phyloP scores from a whole-genome alignment of 1,140 invertebrate species.

The Zophobas morio region DNA sequence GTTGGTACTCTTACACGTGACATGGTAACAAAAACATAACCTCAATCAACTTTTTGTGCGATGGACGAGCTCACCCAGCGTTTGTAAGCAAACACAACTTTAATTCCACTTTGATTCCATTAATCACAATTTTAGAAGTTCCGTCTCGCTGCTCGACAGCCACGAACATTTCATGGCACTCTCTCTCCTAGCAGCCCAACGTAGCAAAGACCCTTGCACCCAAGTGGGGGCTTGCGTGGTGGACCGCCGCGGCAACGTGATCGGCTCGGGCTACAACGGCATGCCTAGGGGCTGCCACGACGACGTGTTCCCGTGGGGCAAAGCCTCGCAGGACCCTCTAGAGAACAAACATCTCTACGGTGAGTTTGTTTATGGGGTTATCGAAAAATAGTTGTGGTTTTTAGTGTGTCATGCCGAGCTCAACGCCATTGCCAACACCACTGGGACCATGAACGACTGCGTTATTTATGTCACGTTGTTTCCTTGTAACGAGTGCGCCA shows the following conservation, averaged over 20 bases:
- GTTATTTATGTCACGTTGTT: constrained; percentile 81
- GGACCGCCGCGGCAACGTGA: constrained; percentile 89
- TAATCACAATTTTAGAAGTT: constrained; percentile 55
- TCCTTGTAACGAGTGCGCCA: constrained; percentile 88
- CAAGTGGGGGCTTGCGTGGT: constrained; percentile 97
- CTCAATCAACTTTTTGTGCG: no score
- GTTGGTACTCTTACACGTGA: no score
- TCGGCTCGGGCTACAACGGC: constrained; percentile 96
- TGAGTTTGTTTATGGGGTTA: constrained; percentile 64
- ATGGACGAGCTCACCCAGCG: no score
- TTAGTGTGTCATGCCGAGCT: constrained; percentile 93
- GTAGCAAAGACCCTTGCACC: constrained; percentile 93
- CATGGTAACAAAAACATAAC: no score
- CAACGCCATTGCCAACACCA: constrained; percentile 90
- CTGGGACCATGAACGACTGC: constrained; percentile 77
- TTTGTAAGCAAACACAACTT: no score
- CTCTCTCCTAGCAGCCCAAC: constrained; percentile 85
- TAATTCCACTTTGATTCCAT: no score
- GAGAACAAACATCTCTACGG: constrained; percentile 90
- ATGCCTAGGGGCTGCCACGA: constrained; percentile 92
- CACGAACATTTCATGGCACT: constrained; percentile 96
- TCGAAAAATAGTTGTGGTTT: constrained; percentile 63
- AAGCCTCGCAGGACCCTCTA: constrained; percentile 70
- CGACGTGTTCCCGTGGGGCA: constrained; percentile 91
- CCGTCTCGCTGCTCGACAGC: constrained; percentile 72